Evolutionary conservation across 2,888 invertebrate species (phyloP), one percentile per base, ranked within the genome.

Genomic region (Strigamia crassipes): DNA sequence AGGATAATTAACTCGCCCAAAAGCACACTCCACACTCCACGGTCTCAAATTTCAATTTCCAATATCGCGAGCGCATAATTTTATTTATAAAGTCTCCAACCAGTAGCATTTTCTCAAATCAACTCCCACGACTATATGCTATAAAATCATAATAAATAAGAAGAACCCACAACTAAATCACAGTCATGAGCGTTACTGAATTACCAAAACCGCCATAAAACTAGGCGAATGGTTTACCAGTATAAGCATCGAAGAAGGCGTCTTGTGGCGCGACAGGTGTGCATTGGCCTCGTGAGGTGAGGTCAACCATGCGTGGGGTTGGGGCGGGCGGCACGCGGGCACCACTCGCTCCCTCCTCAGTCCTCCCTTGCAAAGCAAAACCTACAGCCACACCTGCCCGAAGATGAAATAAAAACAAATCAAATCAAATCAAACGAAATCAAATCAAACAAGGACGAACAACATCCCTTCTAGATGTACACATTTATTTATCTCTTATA

Each of bases 321-420:
- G n/a, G n/a, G n/a, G n/a, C n/a, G 66, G 66, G 66, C 66, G 66
- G 66, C 66, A 66, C 66, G 66, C 66, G 66, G 66, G 27, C 66
- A 27, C 66, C 66, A 66, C 66, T 27, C 27, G 66, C 31, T 6
- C 66, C 3, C 66, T 66, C 66, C 66, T 27, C n/a, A 46, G 6
- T 10, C 41, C 10, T n/a, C n/a, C 15, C 51, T 51, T n/a, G 51
- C 23, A 34, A 27, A 23, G 6, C 61, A 18, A 15, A n/a, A 18
- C 66, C 27, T 23, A 5, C 61, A 61, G 61, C 23, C 23, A 66
- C 66, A 66, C 66, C 66, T 66, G 66, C 27, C 31, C 0, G 66
- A 27, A 27, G 31, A n/a, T n/a, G n/a, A n/a, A n/a, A 66, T 66
- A 8, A 23, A 2, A 34, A 5, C 34, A 5, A 34, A 34, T 3